Evolutionary conservation across 2,113 vertebrate species (phyloP).

Genomic region (Rhynchomys soricoides): DNA sequence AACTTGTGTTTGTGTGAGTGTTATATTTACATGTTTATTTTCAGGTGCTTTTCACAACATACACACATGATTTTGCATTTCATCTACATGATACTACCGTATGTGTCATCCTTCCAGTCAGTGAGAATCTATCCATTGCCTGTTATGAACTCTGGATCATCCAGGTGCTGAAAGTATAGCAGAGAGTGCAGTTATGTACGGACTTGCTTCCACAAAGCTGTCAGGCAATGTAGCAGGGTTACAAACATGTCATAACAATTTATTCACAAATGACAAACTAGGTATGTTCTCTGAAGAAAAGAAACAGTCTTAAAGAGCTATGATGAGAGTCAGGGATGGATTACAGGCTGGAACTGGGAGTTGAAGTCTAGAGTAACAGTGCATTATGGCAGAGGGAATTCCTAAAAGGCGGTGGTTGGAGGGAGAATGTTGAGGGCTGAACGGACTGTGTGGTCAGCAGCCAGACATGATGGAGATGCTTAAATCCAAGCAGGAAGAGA

Average conservation of each 20-base stretch:
- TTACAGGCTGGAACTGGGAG: neutral
- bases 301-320: neutral
- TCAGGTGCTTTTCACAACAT: neutral
- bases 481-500: neutral
- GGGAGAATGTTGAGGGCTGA: neutral
- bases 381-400: neutral
- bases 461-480: neutral
- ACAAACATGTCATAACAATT: neutral
- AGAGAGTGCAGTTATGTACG: neutral
- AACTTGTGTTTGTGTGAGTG: neutral
- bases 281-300: neutral
- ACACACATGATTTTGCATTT: neutral
- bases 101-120: neutral
- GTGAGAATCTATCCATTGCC: neutral
- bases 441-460: neutral
- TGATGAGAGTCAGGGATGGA: neutral
- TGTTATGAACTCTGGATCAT: neutral
- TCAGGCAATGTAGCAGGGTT: neutral
- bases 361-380: neutral
- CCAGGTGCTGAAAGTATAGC: neutral
- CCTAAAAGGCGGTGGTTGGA: neutral
- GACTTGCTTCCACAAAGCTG: neutral
- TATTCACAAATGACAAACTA: neutral
- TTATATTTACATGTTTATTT: neutral
- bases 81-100: neutral